Evolutionary conservation across 2,797 vertebrate species (phyloP).

Genomic region (Epinephelus malabaricus): DNA sequence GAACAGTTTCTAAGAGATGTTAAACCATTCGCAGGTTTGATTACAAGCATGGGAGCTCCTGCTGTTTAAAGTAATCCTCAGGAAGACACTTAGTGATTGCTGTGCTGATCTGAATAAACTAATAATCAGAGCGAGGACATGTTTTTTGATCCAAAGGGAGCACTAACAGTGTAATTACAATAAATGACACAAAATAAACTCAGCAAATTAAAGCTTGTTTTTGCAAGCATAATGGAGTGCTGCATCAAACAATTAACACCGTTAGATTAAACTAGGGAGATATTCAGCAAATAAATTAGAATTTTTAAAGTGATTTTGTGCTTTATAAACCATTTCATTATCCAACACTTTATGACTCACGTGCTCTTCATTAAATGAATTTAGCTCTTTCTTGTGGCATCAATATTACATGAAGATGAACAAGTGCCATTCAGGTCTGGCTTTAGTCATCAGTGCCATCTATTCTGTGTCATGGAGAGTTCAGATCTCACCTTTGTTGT

Average conservation of each 20-base stretch:
- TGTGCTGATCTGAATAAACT: constrained; percentile 56
- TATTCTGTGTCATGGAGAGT: not conserved
- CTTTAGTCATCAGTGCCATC: constrained; percentile 13
- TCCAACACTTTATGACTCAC: constrained; percentile 43
- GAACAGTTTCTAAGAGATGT: constrained; percentile 43
- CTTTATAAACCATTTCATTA: constrained; percentile 48
- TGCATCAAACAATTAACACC: constrained; percentile 68
- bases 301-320: constrained; percentile 49
- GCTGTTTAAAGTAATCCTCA: constrained; percentile 51
- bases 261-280: constrained; percentile 62
- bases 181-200: constrained; percentile 54
- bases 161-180: constrained; percentile 71
- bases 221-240: constrained; percentile 66
- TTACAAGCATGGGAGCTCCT: constrained; percentile 42
- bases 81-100: constrained; percentile 40
- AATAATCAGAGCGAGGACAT: constrained; percentile 68
- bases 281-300: constrained; percentile 51
- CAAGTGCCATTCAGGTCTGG: not conserved
- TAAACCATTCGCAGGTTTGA: constrained; percentile 46
- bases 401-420: constrained; percentile 1
- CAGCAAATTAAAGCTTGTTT: constrained; percentile 66
- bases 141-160: constrained; percentile 69
- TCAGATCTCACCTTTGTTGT: not conserved
- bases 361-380: constrained; percentile 21
- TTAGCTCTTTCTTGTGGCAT: not conserved